Conservation (phyloP, 2,888 invertebrate genomes). For the Stenolophus ochropezus region DNA sequence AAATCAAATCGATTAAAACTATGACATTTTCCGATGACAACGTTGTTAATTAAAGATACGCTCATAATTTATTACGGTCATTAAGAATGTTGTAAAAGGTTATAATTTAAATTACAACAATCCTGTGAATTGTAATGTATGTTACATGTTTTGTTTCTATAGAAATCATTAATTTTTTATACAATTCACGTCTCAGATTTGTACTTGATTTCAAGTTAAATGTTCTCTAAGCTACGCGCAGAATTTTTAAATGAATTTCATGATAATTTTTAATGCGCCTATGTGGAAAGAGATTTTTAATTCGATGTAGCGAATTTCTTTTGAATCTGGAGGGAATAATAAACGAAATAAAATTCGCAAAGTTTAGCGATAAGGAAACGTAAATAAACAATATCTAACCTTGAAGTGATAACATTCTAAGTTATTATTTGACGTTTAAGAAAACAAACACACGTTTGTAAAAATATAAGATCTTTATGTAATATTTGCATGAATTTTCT, state of each 20-base stretch:
- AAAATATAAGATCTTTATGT: too few species aligned
- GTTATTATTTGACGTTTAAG: neutral
- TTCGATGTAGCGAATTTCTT: neutral
- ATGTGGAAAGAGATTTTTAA: neutral
- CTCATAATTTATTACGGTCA: slow-evolving; percentile 4
- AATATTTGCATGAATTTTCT: too few species aligned
- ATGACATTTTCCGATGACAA: slow-evolving; percentile 12
- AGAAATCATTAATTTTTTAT: slow-evolving; percentile 26
- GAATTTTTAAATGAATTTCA: neutral
- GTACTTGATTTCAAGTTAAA: slow-evolving; percentile 27
- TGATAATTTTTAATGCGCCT: neutral
- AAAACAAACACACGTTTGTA: too few species aligned
- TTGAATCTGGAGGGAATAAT: neutral
- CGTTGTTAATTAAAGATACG: slow-evolving; percentile 8
- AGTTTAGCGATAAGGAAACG: neutral
- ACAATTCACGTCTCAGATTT: neutral
- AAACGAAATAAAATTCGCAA: neutral
- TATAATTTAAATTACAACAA: slow-evolving; percentile 22
- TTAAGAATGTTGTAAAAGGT: slow-evolving; percentile 14
- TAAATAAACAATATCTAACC: neutral
- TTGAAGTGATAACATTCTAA: neutral
- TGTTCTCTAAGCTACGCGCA: neutral
- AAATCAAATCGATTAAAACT: slow-evolving; percentile 6
- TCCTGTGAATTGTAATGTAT: slow-evolving; percentile 1
- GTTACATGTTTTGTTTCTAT: slow-evolving; percentile 17